phyloP scores from a whole-genome alignment of 2,888 invertebrate species.

The Ellobium chinense region DNA sequence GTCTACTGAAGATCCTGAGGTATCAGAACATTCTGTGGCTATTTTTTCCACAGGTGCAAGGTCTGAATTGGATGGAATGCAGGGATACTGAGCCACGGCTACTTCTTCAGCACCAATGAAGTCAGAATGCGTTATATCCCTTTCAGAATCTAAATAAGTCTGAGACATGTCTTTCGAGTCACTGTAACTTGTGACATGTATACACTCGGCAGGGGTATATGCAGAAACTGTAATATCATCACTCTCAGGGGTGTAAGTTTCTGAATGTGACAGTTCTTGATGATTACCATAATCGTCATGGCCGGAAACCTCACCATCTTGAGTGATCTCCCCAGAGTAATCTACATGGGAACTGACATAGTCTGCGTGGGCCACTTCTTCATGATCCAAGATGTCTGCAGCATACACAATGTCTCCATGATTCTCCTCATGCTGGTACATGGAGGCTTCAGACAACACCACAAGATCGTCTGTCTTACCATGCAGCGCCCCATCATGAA shows the following conservation, averaged over 20 bases:
- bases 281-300: slow-evolving; percentile 27
- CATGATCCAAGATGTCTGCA: slow-evolving; percentile 49
- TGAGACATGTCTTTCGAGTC: slow-evolving; percentile 4
- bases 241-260: slow-evolving; percentile 9
- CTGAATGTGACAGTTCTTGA: slow-evolving; percentile 20
- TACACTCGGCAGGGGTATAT: slow-evolving; percentile 30
- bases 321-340: slow-evolving; percentile 37
- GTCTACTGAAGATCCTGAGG: neutral
- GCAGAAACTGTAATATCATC: slow-evolving; percentile 16
- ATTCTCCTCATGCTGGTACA: slow-evolving; percentile 34
- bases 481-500: slow-evolving; percentile 19
- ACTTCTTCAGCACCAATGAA: slow-evolving; percentile 44
- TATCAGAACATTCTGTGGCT: neutral
- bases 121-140: slow-evolving; percentile 16
- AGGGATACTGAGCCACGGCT: slow-evolving; percentile 12
- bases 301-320: slow-evolving; percentile 52
- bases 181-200: slow-evolving; percentile 5
- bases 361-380: slow-evolving; percentile 44
- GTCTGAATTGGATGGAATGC: neutral
- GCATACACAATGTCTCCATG: slow-evolving; percentile 59
- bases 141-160: slow-evolving; percentile 20
- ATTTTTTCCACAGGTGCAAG: neutral
- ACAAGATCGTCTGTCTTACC: slow-evolving; percentile 39
- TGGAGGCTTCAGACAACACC: slow-evolving; percentile 40
- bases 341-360: slow-evolving; percentile 43